These are phyloP conservation scores for Emydocephalus ijimae DNA, from an alignment of 2,113 vertebrate species.

Conservation along the genomic window DNA sequence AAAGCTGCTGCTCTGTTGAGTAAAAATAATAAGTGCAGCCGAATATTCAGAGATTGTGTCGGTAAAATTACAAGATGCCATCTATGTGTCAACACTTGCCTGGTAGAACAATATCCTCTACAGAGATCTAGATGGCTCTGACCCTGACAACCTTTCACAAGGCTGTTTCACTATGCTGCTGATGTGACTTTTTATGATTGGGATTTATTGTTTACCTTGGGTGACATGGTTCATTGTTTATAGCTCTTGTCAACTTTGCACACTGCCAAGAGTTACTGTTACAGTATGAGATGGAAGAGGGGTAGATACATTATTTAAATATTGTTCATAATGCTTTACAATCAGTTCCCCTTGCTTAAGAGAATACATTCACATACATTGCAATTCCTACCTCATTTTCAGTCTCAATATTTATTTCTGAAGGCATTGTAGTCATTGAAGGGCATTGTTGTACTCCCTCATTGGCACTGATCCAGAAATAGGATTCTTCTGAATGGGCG, in stretches of 20 bases:
- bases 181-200: background rate
- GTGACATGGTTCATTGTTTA: background rate
- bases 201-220: background rate
- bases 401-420: conserved; percentile 77
- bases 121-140: background rate
- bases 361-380: rapidly evolving
- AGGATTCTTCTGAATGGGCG: conserved; percentile 63
- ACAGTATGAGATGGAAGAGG: background rate
- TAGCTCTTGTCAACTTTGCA: background rate
- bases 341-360: background rate
- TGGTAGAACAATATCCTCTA: background rate
- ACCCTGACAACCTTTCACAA: background rate
- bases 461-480: conserved; percentile 83
- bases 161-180: background rate
- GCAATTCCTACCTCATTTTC: conserved; percentile 71
- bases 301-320: background rate
- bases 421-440: conserved; percentile 84
- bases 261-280: background rate
- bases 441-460: conserved; percentile 85
- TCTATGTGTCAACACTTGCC: background rate
- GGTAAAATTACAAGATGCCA: background rate
- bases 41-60: background rate
- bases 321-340: background rate
- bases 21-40: background rate
- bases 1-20: background rate